Base-by-base conservation (phyloP, 2,113 vertebrate species). In the Thunnus thynnus region DNA sequence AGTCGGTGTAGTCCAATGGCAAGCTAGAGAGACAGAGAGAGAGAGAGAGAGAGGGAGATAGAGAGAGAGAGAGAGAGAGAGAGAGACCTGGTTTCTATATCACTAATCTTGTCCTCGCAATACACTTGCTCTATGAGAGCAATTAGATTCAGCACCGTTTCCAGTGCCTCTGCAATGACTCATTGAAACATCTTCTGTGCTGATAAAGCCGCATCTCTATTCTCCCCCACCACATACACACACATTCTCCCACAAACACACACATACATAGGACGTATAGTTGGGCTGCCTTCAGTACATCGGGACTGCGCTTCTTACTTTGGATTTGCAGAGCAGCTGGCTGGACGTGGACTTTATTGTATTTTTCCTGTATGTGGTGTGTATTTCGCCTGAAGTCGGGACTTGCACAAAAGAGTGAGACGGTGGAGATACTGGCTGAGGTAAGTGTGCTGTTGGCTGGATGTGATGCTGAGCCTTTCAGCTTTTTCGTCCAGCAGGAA, bases 1-100 rank as follows among this genome's bases (percentile, higher is more conserved):
- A 95, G 94, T 94, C 94, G 84, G 91, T 94, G 93, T 96, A 93
- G 95, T 94, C 97, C 97, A 98, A 98, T 98, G 82, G 96, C 94
- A 93, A 94, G 64, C 51, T 1, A 32, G 77, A 54, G 81, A 83
- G 91, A 55, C 87, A 60, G 82, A n/a, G 80, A 74, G 80, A 88
- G 90, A 72, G 82, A 72, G 76, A 65, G 83, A 55, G 78, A 56
- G 77, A 85, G 88, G 81, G 86, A 71, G 86, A 74, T 80, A 72
- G 92, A 72, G 83, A 86, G 85, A 84, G 88, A 70, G 85, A 68
- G 76, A 75, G 86, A n/a, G 55, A 83, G 83, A 86, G 91, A 83
- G 88, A 88, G 85, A 91, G 91, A 89, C 94, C 94, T 87, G 93
- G 94, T 95, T 93, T 94, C 94, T 95, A 91, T 86, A 86, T 85